Percentiles rank a stretch among this genome's conserved stretches.
phyloP scores from a whole-genome alignment of 2,888 invertebrate species.

The Neoascia interrupta region DNA sequence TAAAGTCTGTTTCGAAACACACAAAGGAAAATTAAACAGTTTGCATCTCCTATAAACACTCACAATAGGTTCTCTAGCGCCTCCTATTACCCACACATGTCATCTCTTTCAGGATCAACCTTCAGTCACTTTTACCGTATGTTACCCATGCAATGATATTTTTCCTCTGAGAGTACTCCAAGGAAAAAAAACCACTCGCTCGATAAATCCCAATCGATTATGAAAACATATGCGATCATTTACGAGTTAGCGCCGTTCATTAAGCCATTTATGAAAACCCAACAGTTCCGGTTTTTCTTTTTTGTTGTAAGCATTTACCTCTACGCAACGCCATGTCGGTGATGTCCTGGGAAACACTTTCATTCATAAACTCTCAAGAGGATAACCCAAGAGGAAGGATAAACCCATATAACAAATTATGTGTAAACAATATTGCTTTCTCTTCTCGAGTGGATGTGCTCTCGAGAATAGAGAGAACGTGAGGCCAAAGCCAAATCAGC shows the following conservation, averaged over 20 bases:
- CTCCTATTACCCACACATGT: no score
- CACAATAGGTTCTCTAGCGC: no score
- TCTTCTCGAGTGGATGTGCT: conserved; percentile 36
- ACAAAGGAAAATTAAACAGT: no score
- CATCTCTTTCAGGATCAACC: no score
- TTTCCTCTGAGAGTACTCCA: no score
- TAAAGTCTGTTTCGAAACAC: no score
- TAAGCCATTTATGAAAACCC: conserved; percentile 44
- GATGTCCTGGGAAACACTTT: conserved; percentile 17
- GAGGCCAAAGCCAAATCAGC: background rate
- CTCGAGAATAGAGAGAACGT: background rate
- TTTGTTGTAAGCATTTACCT: background rate
- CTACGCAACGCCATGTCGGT: background rate
- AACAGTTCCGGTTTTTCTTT: conserved; percentile 22
- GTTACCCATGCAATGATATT: no score
- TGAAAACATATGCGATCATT: conserved; percentile 27
- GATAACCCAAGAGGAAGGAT: conserved; percentile 38
- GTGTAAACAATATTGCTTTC: conserved; percentile 39
- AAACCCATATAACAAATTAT: conserved; percentile 56
- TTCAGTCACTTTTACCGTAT: no score
- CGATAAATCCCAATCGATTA: conserved; percentile 15
- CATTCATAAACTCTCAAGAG: conserved; percentile 42
- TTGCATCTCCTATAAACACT: no score
- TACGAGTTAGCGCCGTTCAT: conserved; percentile 38
- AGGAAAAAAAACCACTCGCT: background rate